Evolutionary conservation across 2,888 invertebrate species (phyloP).

Genomic region (Amiota minor): DNA sequence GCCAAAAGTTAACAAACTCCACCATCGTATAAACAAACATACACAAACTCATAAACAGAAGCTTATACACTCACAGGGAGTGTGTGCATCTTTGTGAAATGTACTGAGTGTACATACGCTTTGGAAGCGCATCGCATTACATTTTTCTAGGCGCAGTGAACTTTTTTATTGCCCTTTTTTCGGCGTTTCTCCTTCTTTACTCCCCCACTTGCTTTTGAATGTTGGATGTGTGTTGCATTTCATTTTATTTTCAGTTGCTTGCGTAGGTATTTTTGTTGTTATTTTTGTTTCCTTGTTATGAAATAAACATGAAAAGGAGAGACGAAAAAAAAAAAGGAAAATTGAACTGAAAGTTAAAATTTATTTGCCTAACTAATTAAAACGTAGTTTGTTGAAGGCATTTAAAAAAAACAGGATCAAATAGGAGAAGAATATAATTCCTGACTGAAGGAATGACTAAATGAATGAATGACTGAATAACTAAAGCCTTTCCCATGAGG

Average conservation of each 20-base stretch:
- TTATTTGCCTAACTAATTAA: conserved; percentile 29
- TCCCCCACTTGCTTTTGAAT: neutral
- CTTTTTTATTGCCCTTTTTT: conserved; percentile 25
- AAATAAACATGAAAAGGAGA: neutral
- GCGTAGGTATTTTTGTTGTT: neutral
- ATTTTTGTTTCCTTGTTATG: neutral
- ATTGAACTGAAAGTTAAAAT: conserved; percentile 6
- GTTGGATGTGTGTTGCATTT: neutral
- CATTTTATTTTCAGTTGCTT: neutral
- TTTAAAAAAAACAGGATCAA: too few relatives aligned
- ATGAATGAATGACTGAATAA: too few relatives aligned
- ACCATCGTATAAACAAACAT: neutral
- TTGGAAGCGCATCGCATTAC: conserved; percentile 17
- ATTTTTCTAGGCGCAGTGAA: conserved; percentile 18
- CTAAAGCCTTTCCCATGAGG: neutral
- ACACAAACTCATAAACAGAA: neutral
- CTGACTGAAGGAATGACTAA: too few relatives aligned
- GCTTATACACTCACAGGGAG: neutral
- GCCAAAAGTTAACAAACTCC: conserved; percentile 26
- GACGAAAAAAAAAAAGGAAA: conserved; percentile 4
- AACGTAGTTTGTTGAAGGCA: conserved; percentile 5
- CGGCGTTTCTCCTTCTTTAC: neutral
- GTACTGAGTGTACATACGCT: neutral
- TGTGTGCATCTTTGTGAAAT: neutral
- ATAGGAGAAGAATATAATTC: too few relatives aligned